Evolutionary conservation across 1,140 invertebrate genomes (phyloP).

Genomic region (Steinernema khuongi): DNA sequence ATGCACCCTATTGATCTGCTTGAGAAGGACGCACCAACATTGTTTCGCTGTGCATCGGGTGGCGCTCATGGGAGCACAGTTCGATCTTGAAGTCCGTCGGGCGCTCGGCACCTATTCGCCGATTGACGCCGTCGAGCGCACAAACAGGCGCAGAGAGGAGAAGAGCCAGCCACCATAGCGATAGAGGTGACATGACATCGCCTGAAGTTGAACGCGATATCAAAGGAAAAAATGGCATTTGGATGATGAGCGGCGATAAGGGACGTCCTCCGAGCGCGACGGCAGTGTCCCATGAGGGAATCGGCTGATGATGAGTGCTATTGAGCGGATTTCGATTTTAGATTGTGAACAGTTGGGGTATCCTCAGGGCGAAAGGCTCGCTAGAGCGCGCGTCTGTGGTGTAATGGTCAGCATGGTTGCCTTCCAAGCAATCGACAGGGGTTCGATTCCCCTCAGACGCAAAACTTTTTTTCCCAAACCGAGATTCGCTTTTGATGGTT

Average conservation of each 20-base stretch:
- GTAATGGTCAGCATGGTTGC: too few species aligned
- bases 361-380: not conserved
- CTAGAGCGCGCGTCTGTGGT: too few species aligned
- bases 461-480: too few species aligned
- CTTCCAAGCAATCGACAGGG: too few species aligned
- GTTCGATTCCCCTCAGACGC: too few species aligned
- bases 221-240: not conserved
- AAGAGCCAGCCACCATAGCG: not conserved
- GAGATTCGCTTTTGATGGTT: too few species aligned
- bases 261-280: not conserved
- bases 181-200: constrained; percentile 1
- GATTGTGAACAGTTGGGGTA: not conserved
- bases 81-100: constrained; percentile 32
- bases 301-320: not conserved
- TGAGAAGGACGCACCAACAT: constrained; percentile 26
- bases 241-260: constrained; percentile 3
- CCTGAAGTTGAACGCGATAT: not conserved
- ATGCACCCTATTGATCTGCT: not conserved
- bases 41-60: constrained; percentile 30
- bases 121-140: not conserved
- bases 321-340: not conserved
- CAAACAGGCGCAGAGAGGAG: not conserved
- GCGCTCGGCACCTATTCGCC: constrained; percentile 3
- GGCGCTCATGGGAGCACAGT: constrained; percentile 30
- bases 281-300: not conserved